Conservation (phyloP, 2,113 vertebrate species). For the Rissa tridactyla region DNA sequence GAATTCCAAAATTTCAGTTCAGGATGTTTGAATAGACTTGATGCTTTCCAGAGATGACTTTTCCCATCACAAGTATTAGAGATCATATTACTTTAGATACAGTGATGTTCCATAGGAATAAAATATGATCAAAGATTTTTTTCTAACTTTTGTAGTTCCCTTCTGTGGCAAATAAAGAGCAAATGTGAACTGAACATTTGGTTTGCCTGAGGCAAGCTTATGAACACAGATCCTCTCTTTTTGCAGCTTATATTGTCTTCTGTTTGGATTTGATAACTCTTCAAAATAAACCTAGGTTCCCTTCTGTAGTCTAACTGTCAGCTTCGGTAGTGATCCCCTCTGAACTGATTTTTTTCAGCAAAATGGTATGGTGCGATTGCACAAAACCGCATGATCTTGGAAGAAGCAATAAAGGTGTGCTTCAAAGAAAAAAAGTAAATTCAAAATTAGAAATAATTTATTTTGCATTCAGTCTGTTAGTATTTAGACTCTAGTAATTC, state of each 20-base stretch:
- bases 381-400: background rate
- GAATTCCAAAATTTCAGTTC: background rate
- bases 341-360: constrained; percentile 42
- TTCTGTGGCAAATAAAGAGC: constrained; percentile 43
- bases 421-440: background rate
- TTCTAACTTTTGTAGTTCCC: constrained; percentile 19
- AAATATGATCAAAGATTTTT: constrained; percentile 43
- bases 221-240: constrained; percentile 33
- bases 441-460: background rate
- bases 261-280: constrained; percentile 59
- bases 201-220: constrained; percentile 70
- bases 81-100: constrained; percentile 15
- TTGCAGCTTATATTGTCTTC: constrained; percentile 44
- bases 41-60: background rate
- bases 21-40: background rate
- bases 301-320: background rate
- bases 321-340: background rate
- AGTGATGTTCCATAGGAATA: background rate
- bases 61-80: background rate
- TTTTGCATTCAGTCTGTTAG: background rate
- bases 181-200: constrained; percentile 65
- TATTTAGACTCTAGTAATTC: background rate
- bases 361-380: background rate
- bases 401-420: background rate
- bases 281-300: constrained; percentile 38